phyloP scores from a whole-genome alignment of 1,140 invertebrate species.

The Rhyzopertha dominica region DNA sequence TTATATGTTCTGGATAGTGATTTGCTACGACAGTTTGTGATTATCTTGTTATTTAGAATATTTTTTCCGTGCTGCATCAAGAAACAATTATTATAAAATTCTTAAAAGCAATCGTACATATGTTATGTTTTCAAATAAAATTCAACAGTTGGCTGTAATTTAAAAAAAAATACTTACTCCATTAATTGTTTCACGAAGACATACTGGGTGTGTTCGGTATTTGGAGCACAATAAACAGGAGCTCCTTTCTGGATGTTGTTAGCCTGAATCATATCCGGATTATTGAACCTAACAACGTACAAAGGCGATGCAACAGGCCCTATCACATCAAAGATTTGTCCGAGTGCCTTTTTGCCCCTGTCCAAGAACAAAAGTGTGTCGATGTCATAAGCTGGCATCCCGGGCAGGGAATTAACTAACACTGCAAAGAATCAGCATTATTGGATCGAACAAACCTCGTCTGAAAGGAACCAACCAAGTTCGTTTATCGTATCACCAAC shows the following conservation, averaged over 20 bases:
- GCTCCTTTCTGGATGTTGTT: constrained; percentile 28
- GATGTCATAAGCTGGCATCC: constrained; percentile 71
- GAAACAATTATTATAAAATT: too few relatives aligned
- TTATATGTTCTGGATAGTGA: too few relatives aligned
- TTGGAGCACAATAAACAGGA: constrained; percentile 38
- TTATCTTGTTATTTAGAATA: too few relatives aligned
- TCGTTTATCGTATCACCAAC: constrained; percentile 61
- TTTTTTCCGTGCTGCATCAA: too few relatives aligned
- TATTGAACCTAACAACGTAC: constrained; percentile 38
- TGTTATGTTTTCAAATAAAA: background rate
- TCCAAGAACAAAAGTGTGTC: constrained; percentile 73
- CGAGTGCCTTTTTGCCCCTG: constrained; percentile 64
- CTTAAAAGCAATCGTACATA: too few relatives aligned
- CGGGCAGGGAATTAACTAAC: constrained; percentile 61
- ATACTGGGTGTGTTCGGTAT: constrained; percentile 37
- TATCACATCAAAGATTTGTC: constrained; percentile 86
- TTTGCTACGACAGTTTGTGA: too few relatives aligned
- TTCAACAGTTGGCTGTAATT: background rate
- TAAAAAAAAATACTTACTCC: constrained; percentile 33
- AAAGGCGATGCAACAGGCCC: constrained; percentile 54
- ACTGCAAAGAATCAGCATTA: constrained; percentile 51
- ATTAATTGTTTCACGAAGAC: constrained; percentile 40
- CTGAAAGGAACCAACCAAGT: constrained; percentile 50
- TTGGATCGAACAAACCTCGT: background rate
- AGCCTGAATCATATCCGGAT: constrained; percentile 27